Conservation (phyloP, 2,888 invertebrate species). For the Lydus trimaculatus region DNA sequence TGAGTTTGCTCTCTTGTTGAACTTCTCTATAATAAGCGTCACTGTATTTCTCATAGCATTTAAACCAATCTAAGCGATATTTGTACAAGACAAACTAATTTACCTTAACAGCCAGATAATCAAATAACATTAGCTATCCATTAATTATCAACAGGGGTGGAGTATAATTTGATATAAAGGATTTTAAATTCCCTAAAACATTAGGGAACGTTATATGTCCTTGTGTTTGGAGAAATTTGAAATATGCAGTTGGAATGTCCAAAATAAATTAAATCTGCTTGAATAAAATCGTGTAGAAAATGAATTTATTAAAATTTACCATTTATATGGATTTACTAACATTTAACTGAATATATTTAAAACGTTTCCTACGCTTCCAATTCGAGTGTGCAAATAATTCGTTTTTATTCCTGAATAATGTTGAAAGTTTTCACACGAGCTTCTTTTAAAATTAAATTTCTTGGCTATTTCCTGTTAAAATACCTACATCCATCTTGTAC, state of each 20-base stretch:
- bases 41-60: no score
- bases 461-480: neutral
- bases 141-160: no score
- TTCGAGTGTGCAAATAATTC: neutral
- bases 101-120: neutral
- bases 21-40: no score
- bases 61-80: no score
- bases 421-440: neutral
- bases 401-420: neutral
- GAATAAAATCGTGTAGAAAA: neutral
- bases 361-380: neutral
- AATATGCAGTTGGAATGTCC: neutral
- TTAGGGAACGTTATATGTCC: neutral
- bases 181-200: neutral
- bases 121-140: no score
- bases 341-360: neutral
- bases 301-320: neutral
- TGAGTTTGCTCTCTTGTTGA: neutral
- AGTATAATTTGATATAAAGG: no score
- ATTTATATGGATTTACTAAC: neutral
- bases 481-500: neutral
- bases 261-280: neutral
- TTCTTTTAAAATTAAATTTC: neutral
- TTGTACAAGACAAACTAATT: no score
- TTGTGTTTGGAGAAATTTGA: neutral